A percentile compares a stretch with the other conserved stretches of the same genome.
phyloP scores from a whole-genome alignment of 2,113 vertebrate genomes.

The Saimiri boliviensis region DNA sequence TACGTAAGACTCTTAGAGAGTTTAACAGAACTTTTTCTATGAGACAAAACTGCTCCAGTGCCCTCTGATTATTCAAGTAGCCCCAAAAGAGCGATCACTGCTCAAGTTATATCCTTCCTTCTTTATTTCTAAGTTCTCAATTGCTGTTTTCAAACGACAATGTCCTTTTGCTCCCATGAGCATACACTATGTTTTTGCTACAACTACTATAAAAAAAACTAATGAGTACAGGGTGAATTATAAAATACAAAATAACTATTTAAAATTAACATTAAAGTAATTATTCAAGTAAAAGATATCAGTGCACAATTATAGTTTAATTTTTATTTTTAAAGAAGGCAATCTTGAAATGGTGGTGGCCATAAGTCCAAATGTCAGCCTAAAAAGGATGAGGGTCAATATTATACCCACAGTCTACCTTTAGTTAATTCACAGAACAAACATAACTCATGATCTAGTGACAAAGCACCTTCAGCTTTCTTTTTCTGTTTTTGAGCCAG shows the following conservation, averaged over 20 bases:
- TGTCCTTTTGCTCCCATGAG: background rate
- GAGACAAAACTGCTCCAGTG: background rate
- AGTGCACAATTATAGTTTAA: background rate
- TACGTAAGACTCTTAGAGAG: constrained; percentile 10
- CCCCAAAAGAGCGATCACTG: background rate
- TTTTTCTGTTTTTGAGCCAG: background rate
- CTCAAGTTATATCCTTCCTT: background rate
- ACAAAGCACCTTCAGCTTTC: no score
- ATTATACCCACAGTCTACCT: background rate
- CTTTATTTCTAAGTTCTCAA: background rate
- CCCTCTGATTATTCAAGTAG: background rate
- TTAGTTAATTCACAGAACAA: background rate
- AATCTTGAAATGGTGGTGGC: background rate
- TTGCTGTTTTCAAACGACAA: background rate
- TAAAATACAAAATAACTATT: constrained; percentile 20
- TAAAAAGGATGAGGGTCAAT: background rate
- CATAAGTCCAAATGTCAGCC: background rate
- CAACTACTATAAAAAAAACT: background rate
- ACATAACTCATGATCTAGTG: background rate
- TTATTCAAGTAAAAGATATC: constrained; percentile 35
- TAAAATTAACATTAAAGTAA: constrained; percentile 27
- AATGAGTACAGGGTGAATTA: background rate
- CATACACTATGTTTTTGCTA: background rate
- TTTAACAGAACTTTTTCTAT: background rate
- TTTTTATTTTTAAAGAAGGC: background rate